Conservation (phyloP, 1,140 invertebrate species). For the Agraylea sexmaculata region DNA sequence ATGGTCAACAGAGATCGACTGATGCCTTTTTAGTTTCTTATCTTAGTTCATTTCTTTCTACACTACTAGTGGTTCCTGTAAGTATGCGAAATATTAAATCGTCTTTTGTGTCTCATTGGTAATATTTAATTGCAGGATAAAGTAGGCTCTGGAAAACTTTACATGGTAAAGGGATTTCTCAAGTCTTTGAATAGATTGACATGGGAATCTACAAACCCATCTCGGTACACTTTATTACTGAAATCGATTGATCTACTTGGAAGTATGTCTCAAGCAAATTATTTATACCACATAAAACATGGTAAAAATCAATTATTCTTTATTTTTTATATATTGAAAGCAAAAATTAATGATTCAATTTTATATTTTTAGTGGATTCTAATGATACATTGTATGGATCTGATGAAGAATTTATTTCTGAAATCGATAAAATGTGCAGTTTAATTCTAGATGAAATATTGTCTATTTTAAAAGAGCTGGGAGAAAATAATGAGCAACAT, state of each 20-base stretch:
- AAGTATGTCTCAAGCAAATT: slow-evolving; percentile 61
- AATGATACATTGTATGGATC: slow-evolving; percentile 88
- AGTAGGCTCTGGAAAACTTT: slow-evolving; percentile 71
- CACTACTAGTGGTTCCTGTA: slow-evolving; percentile 75
- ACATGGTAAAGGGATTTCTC: slow-evolving; percentile 46
- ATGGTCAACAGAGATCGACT: slow-evolving; percentile 58
- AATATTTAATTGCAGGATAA: slow-evolving; percentile 51
- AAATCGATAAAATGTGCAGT: slow-evolving; percentile 67
- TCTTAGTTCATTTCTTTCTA: slow-evolving; percentile 69
- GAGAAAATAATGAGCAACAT: slow-evolving; percentile 44
- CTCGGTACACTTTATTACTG: slow-evolving; percentile 31
- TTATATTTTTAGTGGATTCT: slow-evolving; percentile 63
- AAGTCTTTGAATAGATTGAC: slow-evolving; percentile 34
- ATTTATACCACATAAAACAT: slow-evolving; percentile 71
- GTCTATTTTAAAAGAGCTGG: slow-evolving; percentile 53
- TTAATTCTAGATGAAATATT: slow-evolving; percentile 70
- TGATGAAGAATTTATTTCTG: slow-evolving; percentile 72
- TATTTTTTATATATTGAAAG: too few species aligned
- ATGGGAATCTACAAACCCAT: slow-evolving; percentile 32
- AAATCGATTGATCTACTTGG: slow-evolving; percentile 63
- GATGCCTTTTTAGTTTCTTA: slow-evolving; percentile 63
- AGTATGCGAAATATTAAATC: slow-evolving; percentile 27
- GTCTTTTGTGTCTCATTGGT: slow-evolving; percentile 8
- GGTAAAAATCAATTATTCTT: slow-evolving; percentile 37
- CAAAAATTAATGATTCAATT: slow-evolving; percentile 23